Base-by-base conservation (phyloP, 2,888 invertebrate genomes). In the Drosophila affinis region DNA sequence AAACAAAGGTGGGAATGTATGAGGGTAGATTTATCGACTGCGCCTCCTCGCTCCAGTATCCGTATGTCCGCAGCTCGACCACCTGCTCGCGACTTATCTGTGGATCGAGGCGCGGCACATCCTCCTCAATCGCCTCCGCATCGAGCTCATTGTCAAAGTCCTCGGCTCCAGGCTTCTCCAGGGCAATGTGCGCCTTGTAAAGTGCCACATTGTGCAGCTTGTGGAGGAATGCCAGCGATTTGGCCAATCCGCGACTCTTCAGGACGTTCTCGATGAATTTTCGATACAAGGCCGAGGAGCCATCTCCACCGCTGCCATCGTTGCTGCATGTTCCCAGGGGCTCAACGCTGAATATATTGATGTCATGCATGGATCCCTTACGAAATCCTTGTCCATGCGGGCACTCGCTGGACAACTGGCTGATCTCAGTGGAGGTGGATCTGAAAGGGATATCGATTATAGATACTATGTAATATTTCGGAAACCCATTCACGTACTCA, bases 251-350 rank as follows among this genome's bases (percentile, higher is more conserved):
- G 78, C 96, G 95, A 9, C 97, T 97, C 92, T 98, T 98, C 62
- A 98, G 92, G 65, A 97, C 95, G 89, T 97, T 96, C 90, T 97
- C 96, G 79, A 98, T 97, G 89, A 97, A 98, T 79, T 95, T 95
- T 75, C 97, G 95, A 78, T 94, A 94, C 10, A 93, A 89, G 5
- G 93, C 93, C 34, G 93, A 92, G 12, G 93, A 93, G 71, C 93
- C 92, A 49, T 93, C 91, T 14, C n/a, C 39, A 47, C 93, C 92
- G 29, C 92, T 91, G 71, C 93, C 91, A 67, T 93, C 92, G 34
- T 93, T 93, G 47, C 78, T 78, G 51, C 93, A 91, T 57, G 93
- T 93, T 4, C 92, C 91, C 73, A 95, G 90, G 2, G 93, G 93
- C 12, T 93, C 93, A 49, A 94, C 91, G 73, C 93, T 93, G 78